A percentile compares a stretch with the other conserved stretches of the same genome.
These are phyloP conservation scores for Gorsachius goisagi DNA, from an alignment of 2,113 vertebrate species.

Conservation along the genomic window DNA sequence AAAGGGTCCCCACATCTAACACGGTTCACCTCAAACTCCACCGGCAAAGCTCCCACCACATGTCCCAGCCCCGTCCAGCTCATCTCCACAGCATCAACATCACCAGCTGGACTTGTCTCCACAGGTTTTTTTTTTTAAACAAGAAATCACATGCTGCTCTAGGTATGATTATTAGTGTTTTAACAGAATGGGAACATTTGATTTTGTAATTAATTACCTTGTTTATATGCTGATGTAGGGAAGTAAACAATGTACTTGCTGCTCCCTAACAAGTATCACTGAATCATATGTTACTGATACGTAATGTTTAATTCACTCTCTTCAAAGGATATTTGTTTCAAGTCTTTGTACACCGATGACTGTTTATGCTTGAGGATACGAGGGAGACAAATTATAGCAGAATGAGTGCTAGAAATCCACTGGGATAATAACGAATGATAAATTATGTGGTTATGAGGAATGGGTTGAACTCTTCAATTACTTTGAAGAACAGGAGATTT, in stretches of 20 bases:
- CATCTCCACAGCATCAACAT: not conserved
- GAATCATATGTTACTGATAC: not conserved
- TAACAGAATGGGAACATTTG: not conserved
- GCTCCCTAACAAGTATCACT: not conserved
- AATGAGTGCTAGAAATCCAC: not conserved
- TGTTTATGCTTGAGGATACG: not conserved
- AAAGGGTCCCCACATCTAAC: not conserved
- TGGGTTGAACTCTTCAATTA: not conserved
- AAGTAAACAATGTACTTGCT: not conserved
- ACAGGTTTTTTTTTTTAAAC: not conserved
- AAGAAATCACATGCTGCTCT: not conserved
- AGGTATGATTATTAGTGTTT: not conserved
- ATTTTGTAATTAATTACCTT: slow-evolving; percentile 5
- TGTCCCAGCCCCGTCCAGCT: not conserved
- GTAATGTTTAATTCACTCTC: not conserved
- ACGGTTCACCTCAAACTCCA: not conserved
- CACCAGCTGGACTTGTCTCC: not conserved
- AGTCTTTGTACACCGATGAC: not conserved
- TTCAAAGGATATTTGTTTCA: slow-evolving; percentile 22
- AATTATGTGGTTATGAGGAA: not conserved
- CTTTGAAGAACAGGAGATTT: not conserved
- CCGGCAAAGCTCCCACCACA: not conserved
- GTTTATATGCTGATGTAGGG: not conserved
- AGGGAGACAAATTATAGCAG: not conserved
- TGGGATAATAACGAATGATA: not conserved